Evolutionary conservation across 1,140 invertebrate species (phyloP).

Genomic region (Zaprionus inermis): DNA sequence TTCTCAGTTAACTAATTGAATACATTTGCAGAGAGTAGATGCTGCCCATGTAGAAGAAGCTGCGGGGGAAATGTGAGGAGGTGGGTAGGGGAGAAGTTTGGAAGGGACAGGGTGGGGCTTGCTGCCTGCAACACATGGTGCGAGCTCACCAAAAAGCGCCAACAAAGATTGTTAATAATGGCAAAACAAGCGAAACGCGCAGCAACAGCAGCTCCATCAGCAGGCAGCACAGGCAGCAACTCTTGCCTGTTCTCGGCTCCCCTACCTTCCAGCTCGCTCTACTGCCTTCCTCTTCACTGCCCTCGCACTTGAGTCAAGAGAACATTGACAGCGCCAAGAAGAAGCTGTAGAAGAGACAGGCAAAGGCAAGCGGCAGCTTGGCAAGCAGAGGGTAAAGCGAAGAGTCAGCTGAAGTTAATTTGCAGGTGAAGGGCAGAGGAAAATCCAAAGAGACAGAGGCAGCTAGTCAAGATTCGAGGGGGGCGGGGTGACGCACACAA

Average conservation of each 20-base stretch:
- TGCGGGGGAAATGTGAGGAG: background rate
- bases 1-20: slow-evolving; percentile 83
- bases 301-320: slow-evolving; percentile 32
- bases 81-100: background rate
- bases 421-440: slow-evolving; percentile 36
- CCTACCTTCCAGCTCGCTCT: background rate
- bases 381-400: slow-evolving; percentile 30
- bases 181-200: slow-evolving; percentile 77
- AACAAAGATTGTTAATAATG: slow-evolving; percentile 83
- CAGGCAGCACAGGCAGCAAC: background rate
- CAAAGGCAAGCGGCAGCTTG: slow-evolving; percentile 8
- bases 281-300: slow-evolving; percentile 22
- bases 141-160: slow-evolving; percentile 51
- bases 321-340: slow-evolving; percentile 33
- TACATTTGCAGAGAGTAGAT: slow-evolving; percentile 56
- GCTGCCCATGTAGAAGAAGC: background rate
- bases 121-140: slow-evolving; percentile 59
- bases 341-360: background rate
- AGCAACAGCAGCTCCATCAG: slow-evolving; percentile 12
- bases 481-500: slow-evolving; percentile 57
- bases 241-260: background rate
- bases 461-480: background rate
- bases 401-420: slow-evolving; percentile 39
- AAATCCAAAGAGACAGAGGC: slow-evolving; percentile 15
- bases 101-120: background rate